These are phyloP conservation scores for Pollenia angustigena DNA, from an alignment of 2,888 invertebrate genomes.

Conservation along the genomic window DNA sequence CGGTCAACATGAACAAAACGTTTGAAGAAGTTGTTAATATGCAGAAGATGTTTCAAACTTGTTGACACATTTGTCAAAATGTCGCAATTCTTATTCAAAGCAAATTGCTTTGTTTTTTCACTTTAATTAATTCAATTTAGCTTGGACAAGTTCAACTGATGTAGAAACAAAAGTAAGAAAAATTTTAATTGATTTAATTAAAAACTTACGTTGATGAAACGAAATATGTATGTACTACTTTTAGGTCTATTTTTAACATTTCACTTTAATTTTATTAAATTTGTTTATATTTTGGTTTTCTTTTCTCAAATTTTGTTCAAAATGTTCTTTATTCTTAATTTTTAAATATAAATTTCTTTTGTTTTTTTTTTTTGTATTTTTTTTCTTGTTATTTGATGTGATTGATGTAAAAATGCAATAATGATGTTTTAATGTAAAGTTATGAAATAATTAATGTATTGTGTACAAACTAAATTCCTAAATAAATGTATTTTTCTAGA, in stretches of 20 bases:
- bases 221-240: too few species aligned
- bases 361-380: conserved; percentile 40
- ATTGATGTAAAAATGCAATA: conserved; percentile 42
- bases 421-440: conserved; percentile 46
- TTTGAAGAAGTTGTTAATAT: conserved; percentile 25
- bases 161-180: too few species aligned
- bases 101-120: too few species aligned
- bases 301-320: background rate
- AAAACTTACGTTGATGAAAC: too few species aligned
- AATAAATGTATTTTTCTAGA: background rate
- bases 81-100: too few species aligned
- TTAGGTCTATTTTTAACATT: too few species aligned
- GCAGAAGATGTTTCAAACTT: background rate
- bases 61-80: background rate
- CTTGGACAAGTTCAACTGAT: too few species aligned
- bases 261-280: background rate
- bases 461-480: conserved; percentile 24
- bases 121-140: too few species aligned
- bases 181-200: too few species aligned
- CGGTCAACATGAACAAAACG: background rate
- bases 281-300: background rate
- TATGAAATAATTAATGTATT: conserved; percentile 21
- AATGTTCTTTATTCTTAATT: background rate
- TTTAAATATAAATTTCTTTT: conserved; percentile 11
- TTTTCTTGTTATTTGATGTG: conserved; percentile 56